Conservation (phyloP, 30 jellyfish, hydroid and myxozoan genomes). For the Pseudorhiza aurosa region DNA sequence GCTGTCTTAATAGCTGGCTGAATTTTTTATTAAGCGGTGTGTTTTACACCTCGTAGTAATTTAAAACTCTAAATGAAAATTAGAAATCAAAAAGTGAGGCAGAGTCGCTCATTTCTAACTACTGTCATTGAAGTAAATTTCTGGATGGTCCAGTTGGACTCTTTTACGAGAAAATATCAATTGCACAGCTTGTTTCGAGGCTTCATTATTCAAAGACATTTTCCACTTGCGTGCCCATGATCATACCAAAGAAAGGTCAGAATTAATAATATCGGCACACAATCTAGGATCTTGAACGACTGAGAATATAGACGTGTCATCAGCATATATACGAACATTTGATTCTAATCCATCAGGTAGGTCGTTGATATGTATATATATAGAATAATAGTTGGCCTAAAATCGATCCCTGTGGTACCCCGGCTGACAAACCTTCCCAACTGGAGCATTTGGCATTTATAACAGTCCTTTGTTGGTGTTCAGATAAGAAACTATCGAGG, state of each 20-base stretch:
- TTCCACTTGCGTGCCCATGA: slow-evolving; percentile 1
- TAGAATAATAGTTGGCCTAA: slow-evolving; percentile 22
- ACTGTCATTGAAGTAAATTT: slow-evolving; percentile 20
- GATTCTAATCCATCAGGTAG: slow-evolving; percentile 14
- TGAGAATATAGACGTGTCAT: slow-evolving; percentile 1
- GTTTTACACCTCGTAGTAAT: too few species aligned
- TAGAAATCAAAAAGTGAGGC: too few species aligned
- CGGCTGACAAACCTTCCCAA: slow-evolving; percentile 31
- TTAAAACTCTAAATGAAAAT: too few species aligned
- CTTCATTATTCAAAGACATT: neutral
- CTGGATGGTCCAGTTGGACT: slow-evolving; percentile 23
- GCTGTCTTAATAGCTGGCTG: too few species aligned
- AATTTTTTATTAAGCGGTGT: too few species aligned
- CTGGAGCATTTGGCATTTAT: slow-evolving; percentile 29
- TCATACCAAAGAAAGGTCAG: slow-evolving; percentile 16
- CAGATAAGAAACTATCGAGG: slow-evolving; percentile 18
- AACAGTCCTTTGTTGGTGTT: slow-evolving; percentile 10
- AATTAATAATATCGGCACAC: slow-evolving; percentile 6
- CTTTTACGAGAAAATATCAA: slow-evolving; percentile 4
- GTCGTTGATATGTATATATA: slow-evolving; percentile 31
- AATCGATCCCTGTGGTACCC: slow-evolving; percentile 45
- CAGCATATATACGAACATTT: slow-evolving; percentile 18
- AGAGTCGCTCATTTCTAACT: too few species aligned
- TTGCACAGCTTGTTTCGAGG: slow-evolving; percentile 19
- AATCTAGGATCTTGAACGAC: slow-evolving; percentile 6